Conservation (phyloP, 2,797 vertebrate species). For the Novumbra hubbsi region DNA sequence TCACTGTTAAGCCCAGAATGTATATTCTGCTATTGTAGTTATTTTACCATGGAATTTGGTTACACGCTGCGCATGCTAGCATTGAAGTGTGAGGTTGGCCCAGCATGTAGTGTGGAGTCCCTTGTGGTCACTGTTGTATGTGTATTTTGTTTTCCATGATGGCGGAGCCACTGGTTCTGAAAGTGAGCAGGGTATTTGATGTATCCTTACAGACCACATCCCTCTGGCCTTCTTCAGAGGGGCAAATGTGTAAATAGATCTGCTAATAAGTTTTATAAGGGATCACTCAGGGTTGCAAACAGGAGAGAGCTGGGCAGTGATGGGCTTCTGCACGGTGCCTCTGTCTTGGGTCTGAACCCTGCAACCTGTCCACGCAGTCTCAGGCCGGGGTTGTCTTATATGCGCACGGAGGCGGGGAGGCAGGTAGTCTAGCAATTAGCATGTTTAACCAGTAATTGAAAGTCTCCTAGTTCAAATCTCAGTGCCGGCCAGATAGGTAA, state of each 20-base stretch:
- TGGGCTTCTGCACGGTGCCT: not conserved
- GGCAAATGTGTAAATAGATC: constrained; percentile 28
- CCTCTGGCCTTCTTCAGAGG: constrained; percentile 12
- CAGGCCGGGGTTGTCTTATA: constrained; percentile 7
- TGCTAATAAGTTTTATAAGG: constrained; percentile 42
- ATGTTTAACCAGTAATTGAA: no score
- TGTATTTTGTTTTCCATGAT: not conserved
- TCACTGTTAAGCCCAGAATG: constrained; percentile 12
- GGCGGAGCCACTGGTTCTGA: not conserved
- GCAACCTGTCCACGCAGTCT: constrained; percentile 21
- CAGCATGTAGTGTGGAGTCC: not conserved
- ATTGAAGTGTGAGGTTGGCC: not conserved
- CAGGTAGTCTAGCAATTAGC: no score
- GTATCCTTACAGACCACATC: not conserved
- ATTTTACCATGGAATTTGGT: not conserved
- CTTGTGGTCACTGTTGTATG: not conserved
- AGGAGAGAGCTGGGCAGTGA: not conserved
- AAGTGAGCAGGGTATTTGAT: not conserved
- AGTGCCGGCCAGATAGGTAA: no score
- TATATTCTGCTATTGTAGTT: constrained; percentile 15
- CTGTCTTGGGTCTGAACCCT: constrained; percentile 24
- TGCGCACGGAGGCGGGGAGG: no score
- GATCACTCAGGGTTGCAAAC: constrained; percentile 28
- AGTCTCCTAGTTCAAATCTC: no score
- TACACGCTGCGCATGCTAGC: not conserved